A percentile compares a stretch with the other conserved stretches of the same genome.
These are phyloP conservation scores for Numenius phaeopus DNA, from an alignment of 2,797 vertebrate genomes.

Conservation along the genomic window DNA sequence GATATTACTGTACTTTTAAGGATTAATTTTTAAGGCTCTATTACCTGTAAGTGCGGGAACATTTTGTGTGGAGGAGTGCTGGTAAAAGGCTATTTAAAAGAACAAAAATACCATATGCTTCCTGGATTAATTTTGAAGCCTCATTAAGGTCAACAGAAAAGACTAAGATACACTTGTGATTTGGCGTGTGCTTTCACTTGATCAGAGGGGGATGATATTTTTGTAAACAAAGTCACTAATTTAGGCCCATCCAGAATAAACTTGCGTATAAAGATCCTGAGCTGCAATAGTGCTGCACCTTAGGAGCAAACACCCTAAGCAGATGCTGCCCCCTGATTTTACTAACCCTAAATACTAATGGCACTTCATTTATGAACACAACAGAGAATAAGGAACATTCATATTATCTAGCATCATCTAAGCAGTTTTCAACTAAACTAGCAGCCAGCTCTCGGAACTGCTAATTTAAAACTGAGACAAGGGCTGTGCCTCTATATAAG, in stretches of 20 bases:
- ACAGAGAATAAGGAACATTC: background rate
- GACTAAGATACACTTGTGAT: slow-evolving; percentile 73
- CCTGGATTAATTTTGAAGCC: slow-evolving; percentile 78
- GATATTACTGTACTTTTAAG: slow-evolving; percentile 3
- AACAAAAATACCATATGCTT: slow-evolving; percentile 81
- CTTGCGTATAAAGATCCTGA: slow-evolving; percentile 69
- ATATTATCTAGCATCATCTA: background rate
- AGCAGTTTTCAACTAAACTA: background rate
- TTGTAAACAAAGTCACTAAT: slow-evolving; percentile 78
- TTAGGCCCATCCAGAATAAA: slow-evolving; percentile 74
- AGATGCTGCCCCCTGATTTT: slow-evolving; percentile 35
- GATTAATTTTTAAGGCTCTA: slow-evolving; percentile 23
- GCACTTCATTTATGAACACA: slow-evolving; percentile 1
- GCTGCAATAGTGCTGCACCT: slow-evolving; percentile 48
- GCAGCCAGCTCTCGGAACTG: background rate
- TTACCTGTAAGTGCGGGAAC: slow-evolving; percentile 73
- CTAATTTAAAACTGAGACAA: background rate
- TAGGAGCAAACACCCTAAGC: slow-evolving; percentile 38
- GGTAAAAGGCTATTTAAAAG: slow-evolving; percentile 76
- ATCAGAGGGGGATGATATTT: slow-evolving; percentile 71
- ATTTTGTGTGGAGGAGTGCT: slow-evolving; percentile 75
- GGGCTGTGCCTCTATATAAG: background rate
- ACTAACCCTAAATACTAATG: slow-evolving; percentile 45
- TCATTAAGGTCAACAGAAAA: slow-evolving; percentile 79
- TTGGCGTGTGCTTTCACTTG: slow-evolving; percentile 71